These are phyloP conservation scores for Coccyzus lansbergi DNA, from an alignment of 2,797 vertebrate species.

Conservation along the genomic window DNA sequence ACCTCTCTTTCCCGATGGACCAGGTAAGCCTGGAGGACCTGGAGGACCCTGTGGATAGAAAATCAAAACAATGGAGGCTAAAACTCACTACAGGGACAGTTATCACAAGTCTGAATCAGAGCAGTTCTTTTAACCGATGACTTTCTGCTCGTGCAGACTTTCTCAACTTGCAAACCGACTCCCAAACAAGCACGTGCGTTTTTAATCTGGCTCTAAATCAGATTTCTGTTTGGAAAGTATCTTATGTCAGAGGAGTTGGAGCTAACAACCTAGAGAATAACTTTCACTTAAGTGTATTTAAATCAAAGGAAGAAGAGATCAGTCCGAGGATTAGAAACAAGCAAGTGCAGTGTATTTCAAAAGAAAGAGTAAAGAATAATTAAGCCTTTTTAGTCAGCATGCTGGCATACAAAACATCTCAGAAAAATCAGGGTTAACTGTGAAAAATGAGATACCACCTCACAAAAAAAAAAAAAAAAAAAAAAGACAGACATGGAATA, in stretches of 20 bases:
- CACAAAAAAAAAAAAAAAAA: background rate
- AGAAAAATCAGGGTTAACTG: background rate
- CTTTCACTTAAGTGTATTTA: conserved; percentile 44
- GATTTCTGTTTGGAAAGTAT: conserved; percentile 30
- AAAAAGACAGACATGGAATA: background rate
- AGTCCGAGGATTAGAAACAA: conserved; percentile 29
- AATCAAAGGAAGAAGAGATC: conserved; percentile 17
- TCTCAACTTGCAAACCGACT: conserved; percentile 16
- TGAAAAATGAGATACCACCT: background rate
- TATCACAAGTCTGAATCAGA: background rate
- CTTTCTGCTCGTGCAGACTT: background rate
- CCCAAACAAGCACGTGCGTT: background rate
- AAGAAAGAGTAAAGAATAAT: background rate
- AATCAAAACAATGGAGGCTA: conserved; percentile 39
- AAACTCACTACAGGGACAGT: background rate
- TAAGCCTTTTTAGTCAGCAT: background rate
- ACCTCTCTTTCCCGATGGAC: conserved; percentile 91
- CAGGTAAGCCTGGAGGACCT: conserved; percentile 91
- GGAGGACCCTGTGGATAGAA: conserved; percentile 86
- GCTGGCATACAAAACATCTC: background rate
- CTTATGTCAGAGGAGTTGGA: conserved; percentile 23
- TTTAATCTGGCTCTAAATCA: conserved; percentile 46
- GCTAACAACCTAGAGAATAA: conserved; percentile 21
- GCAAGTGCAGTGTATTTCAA: background rate
- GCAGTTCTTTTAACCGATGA: background rate